These are phyloP conservation scores for Calameuta pallipes DNA, from an alignment of 2,888 invertebrate genomes.

Conservation along the genomic window DNA sequence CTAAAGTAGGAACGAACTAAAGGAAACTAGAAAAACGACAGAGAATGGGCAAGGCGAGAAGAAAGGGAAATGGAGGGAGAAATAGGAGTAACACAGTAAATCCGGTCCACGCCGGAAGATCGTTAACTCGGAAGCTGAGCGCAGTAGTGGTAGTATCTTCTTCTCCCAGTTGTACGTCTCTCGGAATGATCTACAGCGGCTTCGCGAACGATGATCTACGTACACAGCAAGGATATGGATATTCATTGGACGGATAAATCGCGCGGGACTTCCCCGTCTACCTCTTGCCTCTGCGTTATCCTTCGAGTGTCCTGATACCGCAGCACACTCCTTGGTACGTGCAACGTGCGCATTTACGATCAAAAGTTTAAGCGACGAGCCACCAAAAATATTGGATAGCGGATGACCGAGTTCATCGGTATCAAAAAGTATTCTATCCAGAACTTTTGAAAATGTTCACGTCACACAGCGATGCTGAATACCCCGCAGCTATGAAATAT, in stretches of 20 bases:
- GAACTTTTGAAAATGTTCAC: constrained; percentile 17
- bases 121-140: constrained; percentile 2
- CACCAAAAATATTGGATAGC: neutral
- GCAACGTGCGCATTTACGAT: neutral
- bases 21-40: neutral
- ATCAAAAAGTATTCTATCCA: constrained; percentile 5
- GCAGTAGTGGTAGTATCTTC: neutral
- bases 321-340: neutral
- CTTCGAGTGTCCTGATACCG: neutral
- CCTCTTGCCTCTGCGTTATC: neutral
- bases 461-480: neutral
- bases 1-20: neutral
- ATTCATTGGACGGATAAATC: constrained; percentile 35
- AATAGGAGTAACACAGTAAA: neutral
- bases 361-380: neutral
- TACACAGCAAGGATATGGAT: constrained; percentile 34
- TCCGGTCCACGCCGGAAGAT: neutral
- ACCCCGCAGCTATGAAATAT: constrained; percentile 51
- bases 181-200: constrained; percentile 30
- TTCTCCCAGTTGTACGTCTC: constrained; percentile 3
- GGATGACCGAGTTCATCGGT: neutral
- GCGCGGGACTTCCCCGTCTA: constrained; percentile 15
- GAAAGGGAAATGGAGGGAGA: neutral
- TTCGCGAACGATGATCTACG: constrained; percentile 34
- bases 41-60: neutral